These are phyloP conservation scores for Caenorhabditis angaria DNA, from an alignment of 2,888 invertebrate species.

Conservation along the genomic window DNA sequence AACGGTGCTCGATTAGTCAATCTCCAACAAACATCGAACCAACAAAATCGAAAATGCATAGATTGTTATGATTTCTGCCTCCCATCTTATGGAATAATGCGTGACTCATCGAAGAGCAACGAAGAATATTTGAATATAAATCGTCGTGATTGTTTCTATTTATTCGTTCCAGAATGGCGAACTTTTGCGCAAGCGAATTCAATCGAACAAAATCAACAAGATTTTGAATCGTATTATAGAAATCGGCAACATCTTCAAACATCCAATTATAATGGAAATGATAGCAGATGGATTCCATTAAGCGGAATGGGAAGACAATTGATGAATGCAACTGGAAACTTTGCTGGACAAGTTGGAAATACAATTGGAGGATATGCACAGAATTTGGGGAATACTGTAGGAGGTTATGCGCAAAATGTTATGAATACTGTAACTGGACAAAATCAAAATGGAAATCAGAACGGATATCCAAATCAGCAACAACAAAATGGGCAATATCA, in stretches of 20 bases:
- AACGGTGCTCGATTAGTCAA: slow-evolving; percentile 66
- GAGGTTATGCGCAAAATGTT: slow-evolving; percentile 11
- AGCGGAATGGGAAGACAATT: slow-evolving; percentile 29
- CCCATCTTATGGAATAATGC: slow-evolving; percentile 66
- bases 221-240: slow-evolving; percentile 61
- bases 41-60: slow-evolving; percentile 62
- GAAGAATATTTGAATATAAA: slow-evolving; percentile 62
- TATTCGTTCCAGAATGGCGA: slow-evolving; percentile 71
- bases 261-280: slow-evolving; percentile 26
- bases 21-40: slow-evolving; percentile 55
- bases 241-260: slow-evolving; percentile 45
- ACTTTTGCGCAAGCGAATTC: slow-evolving; percentile 61
- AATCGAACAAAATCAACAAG: slow-evolving; percentile 62
- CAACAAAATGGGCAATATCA: slow-evolving; percentile 15
- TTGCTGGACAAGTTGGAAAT: slow-evolving; percentile 33
- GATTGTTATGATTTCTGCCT: slow-evolving; percentile 71
- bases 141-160: slow-evolving; percentile 66
- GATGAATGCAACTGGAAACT: slow-evolving; percentile 29
- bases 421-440: slow-evolving; percentile 8
- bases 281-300: slow-evolving; percentile 39
- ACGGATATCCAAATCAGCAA: slow-evolving; percentile 11
- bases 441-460: slow-evolving; percentile 2
- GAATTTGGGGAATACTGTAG: slow-evolving; percentile 18
- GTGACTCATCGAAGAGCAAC: slow-evolving; percentile 26
- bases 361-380: slow-evolving; percentile 13